Evolutionary conservation across 2,113 vertebrate genomes (phyloP).

Genomic region (Lota lota): DNA sequence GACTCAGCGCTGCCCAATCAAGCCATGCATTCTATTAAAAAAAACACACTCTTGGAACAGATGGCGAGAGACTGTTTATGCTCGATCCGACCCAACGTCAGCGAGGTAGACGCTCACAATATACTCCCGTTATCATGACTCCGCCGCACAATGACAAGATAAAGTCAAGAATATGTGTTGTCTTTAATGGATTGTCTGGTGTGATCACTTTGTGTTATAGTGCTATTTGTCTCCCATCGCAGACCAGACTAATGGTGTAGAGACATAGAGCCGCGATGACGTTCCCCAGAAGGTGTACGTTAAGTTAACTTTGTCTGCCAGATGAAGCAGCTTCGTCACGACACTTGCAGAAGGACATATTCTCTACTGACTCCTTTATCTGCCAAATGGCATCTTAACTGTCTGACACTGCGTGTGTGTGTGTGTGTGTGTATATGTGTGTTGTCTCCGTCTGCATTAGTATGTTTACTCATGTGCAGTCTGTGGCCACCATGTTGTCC

Average conservation of each 20-base stretch:
- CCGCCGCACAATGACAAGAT: slow-evolving; percentile 52
- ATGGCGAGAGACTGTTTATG: slow-evolving; percentile 52
- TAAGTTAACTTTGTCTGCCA: slow-evolving; percentile 30
- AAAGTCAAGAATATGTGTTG: slow-evolving; percentile 55
- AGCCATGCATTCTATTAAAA: slow-evolving; percentile 36
- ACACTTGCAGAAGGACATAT: slow-evolving; percentile 30
- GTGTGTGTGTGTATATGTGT: slow-evolving; percentile 15
- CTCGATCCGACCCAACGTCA: slow-evolving; percentile 24
- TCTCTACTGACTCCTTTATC: slow-evolving; percentile 47
- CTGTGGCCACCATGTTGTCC: background rate
- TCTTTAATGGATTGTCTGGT: slow-evolving; percentile 40
- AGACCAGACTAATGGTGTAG: no score
- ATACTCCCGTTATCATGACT: slow-evolving; percentile 37
- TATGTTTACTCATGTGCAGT: slow-evolving; percentile 34
- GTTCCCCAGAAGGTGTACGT: slow-evolving; percentile 12
- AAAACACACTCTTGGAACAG: slow-evolving; percentile 25
- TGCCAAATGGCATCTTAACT: background rate
- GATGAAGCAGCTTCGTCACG: slow-evolving; percentile 38
- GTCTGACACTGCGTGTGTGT: slow-evolving; percentile 1
- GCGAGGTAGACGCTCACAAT: slow-evolving; percentile 25
- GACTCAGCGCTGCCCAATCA: slow-evolving; percentile 33
- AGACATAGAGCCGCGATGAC: no score
- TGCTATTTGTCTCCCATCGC: no score
- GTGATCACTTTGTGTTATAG: background rate
- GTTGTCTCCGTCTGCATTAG: no score